phyloP scores from a whole-genome alignment of 2,113 vertebrate genomes.

The Glaucomys volans region DNA sequence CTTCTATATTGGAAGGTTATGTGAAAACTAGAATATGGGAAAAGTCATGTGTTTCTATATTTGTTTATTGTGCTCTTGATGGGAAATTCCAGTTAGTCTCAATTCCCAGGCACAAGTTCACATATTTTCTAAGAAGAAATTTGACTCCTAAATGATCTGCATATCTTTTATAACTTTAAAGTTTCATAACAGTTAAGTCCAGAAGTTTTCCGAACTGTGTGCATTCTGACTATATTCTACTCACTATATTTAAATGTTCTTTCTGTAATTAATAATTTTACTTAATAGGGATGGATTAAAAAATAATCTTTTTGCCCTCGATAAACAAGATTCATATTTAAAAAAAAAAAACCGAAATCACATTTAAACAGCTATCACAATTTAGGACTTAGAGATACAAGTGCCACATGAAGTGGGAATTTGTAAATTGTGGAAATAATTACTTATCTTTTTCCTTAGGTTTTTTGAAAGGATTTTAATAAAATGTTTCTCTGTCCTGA shows the following conservation, averaged over 20 bases:
- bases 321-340: slow-evolving; percentile 23
- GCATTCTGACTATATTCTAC: not conserved
- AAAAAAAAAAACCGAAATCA: not conserved
- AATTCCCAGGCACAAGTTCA: not conserved
- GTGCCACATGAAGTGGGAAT: not conserved
- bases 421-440: slow-evolving; percentile 10
- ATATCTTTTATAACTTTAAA: not conserved
- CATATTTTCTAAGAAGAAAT: not conserved
- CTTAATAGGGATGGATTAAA: not conserved
- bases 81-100: not conserved
- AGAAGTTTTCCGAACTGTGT: not conserved
- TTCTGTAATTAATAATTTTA: slow-evolving; percentile 13
- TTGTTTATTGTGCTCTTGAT: not conserved
- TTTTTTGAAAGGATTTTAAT: not conserved
- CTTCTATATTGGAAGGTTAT: not conserved
- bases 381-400: not conserved
- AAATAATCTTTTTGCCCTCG: not conserved
- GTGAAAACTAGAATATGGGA: not conserved
- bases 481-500: slow-evolving; percentile 62
- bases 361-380: not conserved
- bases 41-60: not conserved
- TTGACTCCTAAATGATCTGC: not conserved
- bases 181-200: not conserved
- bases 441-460: not conserved
- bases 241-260: not conserved